Percentiles rank a stretch among this genome's conserved stretches.
phyloP scores from a whole-genome alignment of 2,888 invertebrate genomes.

The Celastrina argiolus region DNA sequence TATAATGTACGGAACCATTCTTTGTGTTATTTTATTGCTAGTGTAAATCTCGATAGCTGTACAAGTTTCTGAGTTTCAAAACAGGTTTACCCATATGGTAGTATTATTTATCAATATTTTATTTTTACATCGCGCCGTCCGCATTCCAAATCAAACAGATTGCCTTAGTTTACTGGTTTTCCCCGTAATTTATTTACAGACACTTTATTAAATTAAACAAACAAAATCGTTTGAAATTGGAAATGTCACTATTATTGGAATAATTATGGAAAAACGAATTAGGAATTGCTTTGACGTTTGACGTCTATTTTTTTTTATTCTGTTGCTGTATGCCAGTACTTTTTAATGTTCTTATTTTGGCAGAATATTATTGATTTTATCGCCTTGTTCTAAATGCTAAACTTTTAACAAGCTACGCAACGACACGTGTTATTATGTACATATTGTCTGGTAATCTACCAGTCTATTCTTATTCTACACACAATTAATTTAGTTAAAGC shows the following conservation, averaged over 20 bases:
- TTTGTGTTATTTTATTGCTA: constrained; percentile 4
- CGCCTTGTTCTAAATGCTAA: too few relatives aligned
- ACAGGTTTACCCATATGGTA: constrained; percentile 32
- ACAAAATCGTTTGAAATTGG: neutral
- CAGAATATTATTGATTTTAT: too few relatives aligned
- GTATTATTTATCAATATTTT: constrained; percentile 55
- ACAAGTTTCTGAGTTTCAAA: constrained; percentile 19
- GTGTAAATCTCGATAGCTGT: neutral
- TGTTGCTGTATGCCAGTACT: too few relatives aligned
- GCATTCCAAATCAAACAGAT: constrained; percentile 47
- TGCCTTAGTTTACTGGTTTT: constrained; percentile 31
- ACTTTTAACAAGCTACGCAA: too few relatives aligned
- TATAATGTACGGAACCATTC: too few relatives aligned
- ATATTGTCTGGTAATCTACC: too few relatives aligned
- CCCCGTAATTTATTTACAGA: constrained; percentile 7
- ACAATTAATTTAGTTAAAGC: too few relatives aligned
- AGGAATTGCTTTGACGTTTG: neutral
- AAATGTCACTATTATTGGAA: neutral
- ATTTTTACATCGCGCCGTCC: constrained; percentile 50
- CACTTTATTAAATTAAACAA: neutral
- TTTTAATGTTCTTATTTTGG: too few relatives aligned
- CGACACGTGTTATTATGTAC: too few relatives aligned
- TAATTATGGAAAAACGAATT: too few relatives aligned
- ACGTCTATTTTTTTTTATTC: neutral
- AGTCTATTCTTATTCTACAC: too few relatives aligned